A percentile compares a stretch with the other conserved stretches of the same genome.
Conservation (phyloP, 1,140 invertebrate genomes). For the Heliconius hewitsoni region DNA sequence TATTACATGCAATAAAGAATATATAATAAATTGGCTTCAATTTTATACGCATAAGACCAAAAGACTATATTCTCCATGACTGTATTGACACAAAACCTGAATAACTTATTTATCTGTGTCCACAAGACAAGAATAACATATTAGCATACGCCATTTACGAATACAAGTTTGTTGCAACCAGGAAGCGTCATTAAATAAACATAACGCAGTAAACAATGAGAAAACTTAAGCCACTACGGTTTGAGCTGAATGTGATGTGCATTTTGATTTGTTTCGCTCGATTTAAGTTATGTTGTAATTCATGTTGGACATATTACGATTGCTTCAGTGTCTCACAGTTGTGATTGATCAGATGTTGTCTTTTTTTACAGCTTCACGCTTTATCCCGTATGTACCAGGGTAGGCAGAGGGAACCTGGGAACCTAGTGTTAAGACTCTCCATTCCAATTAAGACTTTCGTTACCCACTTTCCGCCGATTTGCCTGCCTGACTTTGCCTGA, state of each 20-base stretch:
- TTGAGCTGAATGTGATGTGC: slow-evolving; percentile 23
- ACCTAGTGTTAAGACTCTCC: too few relatives aligned
- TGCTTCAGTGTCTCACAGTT: neutral
- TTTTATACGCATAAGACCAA: neutral
- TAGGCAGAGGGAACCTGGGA: too few relatives aligned
- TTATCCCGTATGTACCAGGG: too few relatives aligned
- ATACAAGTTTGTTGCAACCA: slow-evolving; percentile 37
- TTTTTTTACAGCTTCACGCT: too few relatives aligned
- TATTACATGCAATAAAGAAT: too few relatives aligned
- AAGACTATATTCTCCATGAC: neutral
- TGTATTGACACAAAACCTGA: neutral
- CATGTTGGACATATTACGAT: neutral
- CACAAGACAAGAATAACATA: neutral
- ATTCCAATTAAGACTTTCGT: too few relatives aligned
- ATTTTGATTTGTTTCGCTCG: slow-evolving; percentile 23
- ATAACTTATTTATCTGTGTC: neutral
- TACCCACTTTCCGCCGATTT: too few relatives aligned
- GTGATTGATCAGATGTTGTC: too few relatives aligned
- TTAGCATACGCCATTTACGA: slow-evolving; percentile 39
- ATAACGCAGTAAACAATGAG: slow-evolving; percentile 28
- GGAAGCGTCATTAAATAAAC: slow-evolving; percentile 42
- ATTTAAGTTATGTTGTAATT: neutral
- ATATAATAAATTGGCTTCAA: too few relatives aligned
- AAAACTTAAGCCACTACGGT: slow-evolving; percentile 15
- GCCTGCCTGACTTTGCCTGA: too few relatives aligned